Base-by-base conservation (phyloP, 2,797 vertebrate genomes). In the Sebastes vulpes region DNA sequence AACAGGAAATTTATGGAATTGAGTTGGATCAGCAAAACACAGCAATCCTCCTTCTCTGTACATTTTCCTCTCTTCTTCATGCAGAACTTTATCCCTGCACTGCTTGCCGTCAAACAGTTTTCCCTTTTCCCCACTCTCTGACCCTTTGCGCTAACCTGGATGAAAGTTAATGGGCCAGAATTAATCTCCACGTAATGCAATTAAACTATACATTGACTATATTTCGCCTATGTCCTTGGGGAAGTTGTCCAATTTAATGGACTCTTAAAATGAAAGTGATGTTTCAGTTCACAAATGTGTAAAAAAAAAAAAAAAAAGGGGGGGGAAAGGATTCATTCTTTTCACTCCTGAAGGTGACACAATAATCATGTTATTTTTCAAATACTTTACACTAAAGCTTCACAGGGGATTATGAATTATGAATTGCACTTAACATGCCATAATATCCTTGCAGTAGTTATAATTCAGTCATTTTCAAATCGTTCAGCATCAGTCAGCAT, bases 121-220 rank as follows among this genome's bases (percentile, higher is more conserved):
- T 86, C 61, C 74, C 78, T 77, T 91, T 89, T 74, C 67, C 72
- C 83, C 63, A 89, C 82, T 92, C 85, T 89, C 83, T 94, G 91
- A 93, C 92, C 93, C 89, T 70, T 82, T 90, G 87, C 77, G 53
- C 91, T 91, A 95, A 96, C 94, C 93, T 94, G 94, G 89, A 87
- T 93, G 91, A 95, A 93, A 95, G 93, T 95, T 94, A 95, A 96
- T 96, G 95, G 93, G 86, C 88, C 94, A 94, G 94, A 96, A 95
- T 96, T 93, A 92, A 96, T 95, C 91, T 94, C 91, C 91, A 92
- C 88, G 91, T 95, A 95, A 95, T 93, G 93, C 93, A 95, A 95
- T 96, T 96, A 95, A 95, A 95, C 92, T 94, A 94, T 94, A 95
- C 92, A 93, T 95, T 94, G 90, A 93, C 90, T 93, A 89, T 90